Evolutionary conservation across 2,888 invertebrate genomes (phyloP).

Genomic region (Leptarthrus brevirostris): DNA sequence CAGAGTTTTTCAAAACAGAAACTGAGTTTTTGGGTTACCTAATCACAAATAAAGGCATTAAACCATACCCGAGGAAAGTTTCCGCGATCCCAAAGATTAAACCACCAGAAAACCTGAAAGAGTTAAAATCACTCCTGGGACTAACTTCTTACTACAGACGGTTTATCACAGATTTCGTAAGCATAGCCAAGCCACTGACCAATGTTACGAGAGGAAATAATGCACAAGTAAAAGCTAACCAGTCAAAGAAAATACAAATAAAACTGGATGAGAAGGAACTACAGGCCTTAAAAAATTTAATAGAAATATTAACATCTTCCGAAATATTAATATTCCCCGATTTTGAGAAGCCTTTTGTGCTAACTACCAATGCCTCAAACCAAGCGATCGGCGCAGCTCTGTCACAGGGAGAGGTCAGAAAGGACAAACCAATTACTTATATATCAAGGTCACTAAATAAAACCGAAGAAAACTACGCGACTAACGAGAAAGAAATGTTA

Average conservation of each 20-base stretch:
- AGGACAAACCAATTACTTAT: too few relatives aligned
- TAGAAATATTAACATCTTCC: constrained; percentile 47
- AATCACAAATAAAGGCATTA: constrained; percentile 50
- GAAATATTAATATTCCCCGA: constrained; percentile 53
- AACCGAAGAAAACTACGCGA: too few relatives aligned
- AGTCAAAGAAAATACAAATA: too few relatives aligned
- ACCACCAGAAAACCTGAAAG: constrained; percentile 50
- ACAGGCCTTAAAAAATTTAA: constrained; percentile 53
- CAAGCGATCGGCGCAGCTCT: too few relatives aligned
- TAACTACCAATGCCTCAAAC: too few relatives aligned
- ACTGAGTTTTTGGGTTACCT: constrained; percentile 52
- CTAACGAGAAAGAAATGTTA: constrained; percentile 1
- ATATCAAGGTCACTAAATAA: too few relatives aligned
- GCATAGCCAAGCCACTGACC: constrained; percentile 52
- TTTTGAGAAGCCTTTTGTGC: too few relatives aligned
- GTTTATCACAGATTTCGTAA: constrained; percentile 51
- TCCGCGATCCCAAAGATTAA: constrained; percentile 36
- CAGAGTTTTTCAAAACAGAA: constrained; percentile 50
- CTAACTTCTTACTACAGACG: too few relatives aligned
- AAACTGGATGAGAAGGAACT: too few relatives aligned
- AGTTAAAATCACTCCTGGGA: too few relatives aligned
- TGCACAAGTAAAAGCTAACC: too few relatives aligned
- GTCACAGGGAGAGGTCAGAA: too few relatives aligned
- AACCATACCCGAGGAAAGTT: constrained; percentile 45
- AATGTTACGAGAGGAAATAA: constrained; percentile 52